Evolutionary conservation across 2,888 invertebrate genomes (phyloP), one percentile per base, ranked within the genome.

Genomic region (Diarsia brunnea): DNA sequence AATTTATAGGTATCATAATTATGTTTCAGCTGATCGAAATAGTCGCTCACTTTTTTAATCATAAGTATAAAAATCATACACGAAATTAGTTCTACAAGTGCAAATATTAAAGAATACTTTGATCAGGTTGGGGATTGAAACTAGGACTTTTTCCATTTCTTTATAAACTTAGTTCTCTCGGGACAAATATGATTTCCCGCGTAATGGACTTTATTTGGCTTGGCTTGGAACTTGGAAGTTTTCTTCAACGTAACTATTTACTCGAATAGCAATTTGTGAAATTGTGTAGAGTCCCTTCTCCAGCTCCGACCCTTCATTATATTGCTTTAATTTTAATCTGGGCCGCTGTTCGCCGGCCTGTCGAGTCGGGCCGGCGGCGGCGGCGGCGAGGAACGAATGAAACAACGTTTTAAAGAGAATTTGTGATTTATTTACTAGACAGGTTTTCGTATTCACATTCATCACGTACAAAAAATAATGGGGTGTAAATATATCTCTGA

Each of bases 401-500:
- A 91, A 92, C 90, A 86, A 91, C 79, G 74, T 75, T 69, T 63
- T 93, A 94, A 93, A 94, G 94, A 95, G 93, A 95, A 93, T 94
- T 94, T 92, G 91, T 94, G 92, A 94, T 94, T 95, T 95, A 95
- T 93, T 94, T 92, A 92, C 95, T 95, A 95, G 94, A 95, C 92
- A 95, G 94, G 93, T 95, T 93, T 92, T 94, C 90, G 90, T 94
- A 94, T 93, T 94, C 93, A 95, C 95, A 95, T 94, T 94, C 82
- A 94, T 94, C 93, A 95, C 95, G 95, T 96, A 96, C 96, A 96
- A 96, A 96, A 96, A 96, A 95, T 95, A 96, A 95, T 93, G 93
- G 95, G 96, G 95, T 96, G 95, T 96, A 96, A 96, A 96, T 96
- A 96, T 96, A 96, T 96, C 96, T 96, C 96, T 96, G 96, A 96